Base-by-base conservation (phyloP, 2,888 invertebrate species). In the Oligia fasciuncula region DNA sequence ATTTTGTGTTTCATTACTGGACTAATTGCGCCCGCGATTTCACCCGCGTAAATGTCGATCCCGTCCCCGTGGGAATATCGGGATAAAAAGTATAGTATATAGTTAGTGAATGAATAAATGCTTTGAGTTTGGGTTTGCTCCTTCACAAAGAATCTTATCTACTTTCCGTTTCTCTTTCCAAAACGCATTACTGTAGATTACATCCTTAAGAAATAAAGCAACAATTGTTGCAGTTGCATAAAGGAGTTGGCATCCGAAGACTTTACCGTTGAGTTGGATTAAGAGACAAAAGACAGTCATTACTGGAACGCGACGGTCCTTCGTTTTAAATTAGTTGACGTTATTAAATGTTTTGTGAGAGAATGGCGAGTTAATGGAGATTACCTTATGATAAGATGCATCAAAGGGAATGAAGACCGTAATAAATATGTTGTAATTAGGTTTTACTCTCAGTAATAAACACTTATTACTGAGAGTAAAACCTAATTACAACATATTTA, bases 221-320 rank as follows among this genome's bases (percentile, higher is more conserved):
- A 77, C 70, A 77, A 81, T 83, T 83, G 78, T 62, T 81, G 84
- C 84, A 83, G 29, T 49, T 83, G 71, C 70, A 49, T 77, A 76
- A 81, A 81, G 84, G 62, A 78, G 40, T 46, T 43, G 77, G 19
- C 67, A 54, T 68, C 11, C 4, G 49, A 54, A 80, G 83, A 63
- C 62, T 62, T 83, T 68, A n/a, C 43, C 51, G 29, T 40, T 63
- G 54, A 83, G 62, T 54, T 71, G 72, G 51, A 81, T 69, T 84
- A 79, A 79, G 73, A 84, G 51, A 81, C 84, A 81, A 81, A 81
- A 65, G 84, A 79, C 72, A 43, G 62, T 69, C 65, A 43, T 78
- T 72, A 46, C 72, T 46, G 35, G 40, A 57, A 68, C 49, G 13
- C 67, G 57, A 83, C 69, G 2, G 83, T 69, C 49, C 77, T 67